A percentile compares a stretch with the other conserved stretches of the same genome.
These are phyloP conservation scores for Nothura maculosa DNA, from an alignment of 2,797 vertebrate species.

Conservation along the genomic window DNA sequence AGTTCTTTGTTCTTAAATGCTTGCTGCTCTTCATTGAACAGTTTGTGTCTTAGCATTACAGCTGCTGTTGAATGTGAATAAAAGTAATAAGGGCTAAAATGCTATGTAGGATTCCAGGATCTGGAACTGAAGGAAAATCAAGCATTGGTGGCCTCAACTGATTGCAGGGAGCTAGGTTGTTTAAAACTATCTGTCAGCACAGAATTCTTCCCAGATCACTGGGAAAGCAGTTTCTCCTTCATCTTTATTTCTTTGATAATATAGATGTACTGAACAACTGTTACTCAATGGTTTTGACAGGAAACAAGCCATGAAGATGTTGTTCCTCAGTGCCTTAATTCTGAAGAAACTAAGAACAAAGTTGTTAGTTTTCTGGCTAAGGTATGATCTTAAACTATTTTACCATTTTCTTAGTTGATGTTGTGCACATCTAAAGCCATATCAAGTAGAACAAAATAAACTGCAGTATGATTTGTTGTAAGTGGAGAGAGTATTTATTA, in stretches of 20 bases:
- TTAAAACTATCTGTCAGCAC: background rate
- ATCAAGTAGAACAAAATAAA: background rate
- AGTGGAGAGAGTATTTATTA: background rate
- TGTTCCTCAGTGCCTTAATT: conserved; percentile 90
- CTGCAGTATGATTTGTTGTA: background rate
- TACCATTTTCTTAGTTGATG: background rate
- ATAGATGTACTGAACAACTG: background rate
- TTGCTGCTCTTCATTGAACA: background rate
- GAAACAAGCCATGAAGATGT: conserved; percentile 93
- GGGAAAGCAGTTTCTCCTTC: background rate
- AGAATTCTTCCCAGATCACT: background rate
- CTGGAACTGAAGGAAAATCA: background rate
- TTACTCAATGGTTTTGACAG: conserved; percentile 76
- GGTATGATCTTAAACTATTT: conserved; percentile 79
- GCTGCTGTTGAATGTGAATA: background rate
- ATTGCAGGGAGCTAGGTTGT: background rate
- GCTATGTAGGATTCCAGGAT: background rate
- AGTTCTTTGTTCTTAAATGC: background rate
- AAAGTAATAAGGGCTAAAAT: background rate
- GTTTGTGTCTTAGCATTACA: background rate
- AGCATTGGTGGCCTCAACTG: background rate
- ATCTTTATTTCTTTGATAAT: background rate
- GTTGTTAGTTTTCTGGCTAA: conserved; percentile 94
- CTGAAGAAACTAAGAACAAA: conserved; percentile 89
- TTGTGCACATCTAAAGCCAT: background rate